Base-by-base conservation (phyloP, 2,797 vertebrate species). In the Mormyrops attenuatus region DNA sequence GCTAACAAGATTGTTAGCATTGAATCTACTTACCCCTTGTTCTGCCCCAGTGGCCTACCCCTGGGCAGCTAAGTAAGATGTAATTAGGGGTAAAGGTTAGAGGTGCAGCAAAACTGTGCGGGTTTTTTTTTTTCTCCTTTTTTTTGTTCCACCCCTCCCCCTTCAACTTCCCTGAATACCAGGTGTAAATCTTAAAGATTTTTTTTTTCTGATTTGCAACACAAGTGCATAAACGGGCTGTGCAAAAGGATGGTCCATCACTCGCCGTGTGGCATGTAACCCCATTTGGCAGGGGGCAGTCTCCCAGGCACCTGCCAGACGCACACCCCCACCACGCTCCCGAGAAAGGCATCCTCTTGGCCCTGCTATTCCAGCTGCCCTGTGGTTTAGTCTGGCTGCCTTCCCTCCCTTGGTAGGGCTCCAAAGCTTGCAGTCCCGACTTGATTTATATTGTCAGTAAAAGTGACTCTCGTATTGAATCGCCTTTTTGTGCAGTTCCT, bases 41-140 rank as follows among this genome's bases (percentile, higher is more conserved):
- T 44, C 17, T 80, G 38, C 15, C 41, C 38, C 73, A n/a, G 15
- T 38, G 17, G 38, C 73, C 41, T 80, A 20, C 73, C 41, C 73
- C 41, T 44, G 73, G 73, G 38, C 41, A 44, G 73, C 73, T 44
- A 41, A 41, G 34, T 77, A 41, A 80, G 73, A 44, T 73, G 73
- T 80, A 80, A 80, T 80, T 80, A 80, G 73, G 73, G 17, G 73
- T 80, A 80, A 80, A 41, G 73, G 73, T 80, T 80, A 80, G 38
- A 41, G 73, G 73, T n/a, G 6, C 41, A 17, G 30, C 30, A 73
- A 38, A 73, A 73, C 30, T 15, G 30, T 73, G 66, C 5, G 30
- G 9, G 3, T 5, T 73, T 73, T 69, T 34, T 60, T 22, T 41
- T 52, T 11, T 38, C 26, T 34, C 8, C 3, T n/a, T 77, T 77